Base-by-base conservation (phyloP, 2,888 invertebrate species). In the Nudaria mundana region DNA sequence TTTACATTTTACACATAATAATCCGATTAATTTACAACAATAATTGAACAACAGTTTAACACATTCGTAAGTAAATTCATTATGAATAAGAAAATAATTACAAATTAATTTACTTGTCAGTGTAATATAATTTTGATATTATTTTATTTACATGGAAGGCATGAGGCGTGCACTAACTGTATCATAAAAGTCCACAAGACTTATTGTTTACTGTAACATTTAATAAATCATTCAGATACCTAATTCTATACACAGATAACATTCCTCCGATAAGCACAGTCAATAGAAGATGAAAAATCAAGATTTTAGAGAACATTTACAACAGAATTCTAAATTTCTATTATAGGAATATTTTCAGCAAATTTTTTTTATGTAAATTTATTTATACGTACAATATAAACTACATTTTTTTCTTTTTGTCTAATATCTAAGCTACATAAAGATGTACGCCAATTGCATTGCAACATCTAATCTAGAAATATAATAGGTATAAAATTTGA, bases 401-500 rank as follows among this genome's bases (percentile, higher is more conserved):
- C 56, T 64, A 66, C 50, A 40, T 28, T 22, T 28, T 33, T 15
- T 26, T 30, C 13, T n/a, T 50, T 57, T 55, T 48, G 37, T 68
- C 75, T 77, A 78, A 66, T 59, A 40, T 69, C 82, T 83, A 83
- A 74, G 69, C 81, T 82, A 83, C 76, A 69, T 76, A 76, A 77
- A 76, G 73, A 76, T 78, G 67, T 76, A 66, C 63, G 76, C 72
- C 65, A 63, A 66, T 83, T 79, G 79, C 76, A 75, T 82, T 76
- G 82, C 83, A 83, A 82, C 74, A 69, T 76, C 82, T 85, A 85
- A 79, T 57, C 85, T 85, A 86, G 67, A 76, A 76, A 82, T 84
- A 82, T 67, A 72, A 76, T 84, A 81, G 66, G 82, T 88, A 87
- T 70, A 88, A 88, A 87, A 88, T 88, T n/a, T 88, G 87, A 88